A percentile compares a stretch with the other conserved stretches of the same genome.
phyloP scores from a whole-genome alignment of 1,140 invertebrate genomes.

The Rhizoglyphus robini region DNA sequence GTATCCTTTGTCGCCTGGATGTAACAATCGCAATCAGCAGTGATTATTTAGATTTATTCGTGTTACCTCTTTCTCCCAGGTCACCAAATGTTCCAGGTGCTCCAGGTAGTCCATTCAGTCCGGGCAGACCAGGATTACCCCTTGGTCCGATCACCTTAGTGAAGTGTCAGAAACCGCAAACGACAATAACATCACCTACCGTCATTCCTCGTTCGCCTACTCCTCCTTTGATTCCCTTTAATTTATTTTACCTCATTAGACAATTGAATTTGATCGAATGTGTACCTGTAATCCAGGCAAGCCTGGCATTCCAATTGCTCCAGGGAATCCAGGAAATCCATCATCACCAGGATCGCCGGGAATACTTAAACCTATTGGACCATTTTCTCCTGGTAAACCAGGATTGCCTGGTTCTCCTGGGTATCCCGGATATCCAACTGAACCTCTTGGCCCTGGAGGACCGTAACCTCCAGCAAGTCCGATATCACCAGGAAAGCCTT shows the following conservation, averaged over 20 bases:
- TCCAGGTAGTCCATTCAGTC: conserved; percentile 24
- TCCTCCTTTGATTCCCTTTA: not conserved
- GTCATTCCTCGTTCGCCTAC: not conserved
- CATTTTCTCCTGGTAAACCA: not conserved
- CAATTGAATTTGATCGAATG: conserved; percentile 21
- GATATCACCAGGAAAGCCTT: conserved; percentile 12
- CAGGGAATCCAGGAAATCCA: not conserved
- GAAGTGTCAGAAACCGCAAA: not conserved
- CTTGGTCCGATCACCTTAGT: not conserved
- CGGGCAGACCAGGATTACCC: conserved; percentile 16
- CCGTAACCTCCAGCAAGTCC: conserved; percentile 6
- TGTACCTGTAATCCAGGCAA: not conserved
- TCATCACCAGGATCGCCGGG: not conserved
- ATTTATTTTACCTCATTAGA: too few species aligned
- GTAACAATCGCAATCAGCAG: not conserved
- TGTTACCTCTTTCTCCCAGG: not conserved
- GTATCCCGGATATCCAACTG: not conserved
- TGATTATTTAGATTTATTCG: not conserved
- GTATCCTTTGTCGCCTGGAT: conserved; percentile 20
- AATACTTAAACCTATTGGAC: not conserved
- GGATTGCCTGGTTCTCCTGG: not conserved
- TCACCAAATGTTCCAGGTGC: not conserved
- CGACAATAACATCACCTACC: too few species aligned
- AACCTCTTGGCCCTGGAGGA: not conserved
- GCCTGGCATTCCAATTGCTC: not conserved